Evolutionary conservation across 2,113 vertebrate species (phyloP).

Genomic region (Puma concolor): DNA sequence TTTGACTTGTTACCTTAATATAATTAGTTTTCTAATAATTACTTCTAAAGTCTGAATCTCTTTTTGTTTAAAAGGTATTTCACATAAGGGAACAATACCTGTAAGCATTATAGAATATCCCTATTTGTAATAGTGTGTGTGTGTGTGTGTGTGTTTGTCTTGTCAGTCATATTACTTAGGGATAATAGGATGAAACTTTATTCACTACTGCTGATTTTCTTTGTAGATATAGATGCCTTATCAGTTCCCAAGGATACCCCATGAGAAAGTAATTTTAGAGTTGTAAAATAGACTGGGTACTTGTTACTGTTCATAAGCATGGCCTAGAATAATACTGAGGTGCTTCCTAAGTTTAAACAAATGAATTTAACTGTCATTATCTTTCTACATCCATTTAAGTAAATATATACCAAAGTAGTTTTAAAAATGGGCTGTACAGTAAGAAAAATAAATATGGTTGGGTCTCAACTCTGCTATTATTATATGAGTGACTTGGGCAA

Average conservation of each 20-base stretch:
- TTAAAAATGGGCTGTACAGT: not conserved
- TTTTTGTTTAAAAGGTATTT: too few species aligned
- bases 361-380: not conserved
- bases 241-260: not conserved
- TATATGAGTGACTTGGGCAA: not conserved
- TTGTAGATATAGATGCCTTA: not conserved
- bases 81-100: not conserved
- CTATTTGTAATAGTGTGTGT: slow-evolving; percentile 64
- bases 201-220: not conserved
- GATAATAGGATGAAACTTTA: slow-evolving; percentile 63
- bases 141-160: slow-evolving; percentile 31
- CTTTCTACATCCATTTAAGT: not conserved
- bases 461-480: not conserved
- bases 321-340: not conserved
- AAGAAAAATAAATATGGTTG: not conserved
- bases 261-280: slow-evolving; percentile 34
- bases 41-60: not conserved
- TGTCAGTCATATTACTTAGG: slow-evolving; percentile 44
- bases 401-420: not conserved
- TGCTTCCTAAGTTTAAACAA: slow-evolving; percentile 16
- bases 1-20: not conserved
- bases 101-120: not conserved
- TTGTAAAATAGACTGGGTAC: not conserved
- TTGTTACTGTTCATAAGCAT: not conserved
- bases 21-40: slow-evolving; percentile 32